A percentile compares a stretch with the other conserved stretches of the same genome.
These are phyloP conservation scores for Desmophyllum pertusum DNA, from an alignment of 92 coral and sea anemone species.

Conservation along the genomic window DNA sequence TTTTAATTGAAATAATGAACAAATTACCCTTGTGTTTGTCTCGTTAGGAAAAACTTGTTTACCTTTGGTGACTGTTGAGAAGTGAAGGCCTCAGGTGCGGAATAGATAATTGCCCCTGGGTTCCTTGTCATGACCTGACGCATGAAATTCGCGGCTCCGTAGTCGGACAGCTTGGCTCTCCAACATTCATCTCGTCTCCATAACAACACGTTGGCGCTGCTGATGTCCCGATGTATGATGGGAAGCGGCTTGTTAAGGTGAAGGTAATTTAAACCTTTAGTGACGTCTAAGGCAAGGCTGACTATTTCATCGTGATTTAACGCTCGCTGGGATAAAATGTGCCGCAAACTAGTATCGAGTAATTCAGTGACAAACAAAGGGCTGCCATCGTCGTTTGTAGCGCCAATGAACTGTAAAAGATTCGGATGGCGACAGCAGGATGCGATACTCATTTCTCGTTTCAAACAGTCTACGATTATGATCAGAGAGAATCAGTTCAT, in stretches of 20 bases:
- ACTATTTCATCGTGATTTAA: slow-evolving; percentile 77
- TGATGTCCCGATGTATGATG: slow-evolving; percentile 91
- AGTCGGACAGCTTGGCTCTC: slow-evolving; percentile 91
- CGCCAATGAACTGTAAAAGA: slow-evolving; percentile 89
- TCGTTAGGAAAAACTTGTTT: slow-evolving; percentile 18
- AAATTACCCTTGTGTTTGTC: too few relatives aligned
- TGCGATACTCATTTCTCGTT: slow-evolving; percentile 91
- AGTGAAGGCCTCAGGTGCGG: slow-evolving; percentile 92
- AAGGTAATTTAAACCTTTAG: slow-evolving; percentile 83
- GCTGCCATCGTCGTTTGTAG: slow-evolving; percentile 79
- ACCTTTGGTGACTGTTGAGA: slow-evolving; percentile 90
- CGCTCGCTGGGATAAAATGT: slow-evolving; percentile 69
- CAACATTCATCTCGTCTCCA: slow-evolving; percentile 83
- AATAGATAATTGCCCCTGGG: slow-evolving; percentile 86
- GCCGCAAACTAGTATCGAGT: slow-evolving; percentile 78
- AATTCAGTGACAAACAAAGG: slow-evolving; percentile 85
- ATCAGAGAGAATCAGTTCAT: slow-evolving; percentile 80
- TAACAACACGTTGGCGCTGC: slow-evolving; percentile 91
- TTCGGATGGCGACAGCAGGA: slow-evolving; percentile 88
- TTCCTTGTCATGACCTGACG: slow-evolving; percentile 83
- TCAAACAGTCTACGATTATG: slow-evolving; percentile 85
- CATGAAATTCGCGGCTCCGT: slow-evolving; percentile 91
- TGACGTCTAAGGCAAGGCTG: slow-evolving; percentile 64
- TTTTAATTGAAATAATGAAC: slow-evolving; percentile 65
- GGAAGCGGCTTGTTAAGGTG: slow-evolving; percentile 89